Conservation (phyloP, 1,140 invertebrate species). For the Drosophila pseudoananassae region DNA sequence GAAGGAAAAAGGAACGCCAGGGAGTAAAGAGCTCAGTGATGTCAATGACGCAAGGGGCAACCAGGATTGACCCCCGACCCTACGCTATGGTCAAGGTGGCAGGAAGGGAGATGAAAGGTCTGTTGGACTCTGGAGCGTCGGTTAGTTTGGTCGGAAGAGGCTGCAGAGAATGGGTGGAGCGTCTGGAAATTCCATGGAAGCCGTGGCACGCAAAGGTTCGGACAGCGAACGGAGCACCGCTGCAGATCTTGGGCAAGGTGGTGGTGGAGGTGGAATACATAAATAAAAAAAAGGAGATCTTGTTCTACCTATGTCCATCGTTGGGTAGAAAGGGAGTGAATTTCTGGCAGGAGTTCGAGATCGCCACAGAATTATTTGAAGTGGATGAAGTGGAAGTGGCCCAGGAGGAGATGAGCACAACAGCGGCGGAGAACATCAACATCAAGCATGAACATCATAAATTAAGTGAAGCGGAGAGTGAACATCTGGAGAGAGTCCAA, state of each 20-base stretch:
- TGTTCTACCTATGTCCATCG: background rate
- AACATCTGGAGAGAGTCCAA: too few species aligned
- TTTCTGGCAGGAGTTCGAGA: too few species aligned
- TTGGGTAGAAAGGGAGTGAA: background rate
- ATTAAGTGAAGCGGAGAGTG: too few species aligned
- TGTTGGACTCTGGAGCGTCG: too few species aligned
- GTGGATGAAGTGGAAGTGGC: too few species aligned
- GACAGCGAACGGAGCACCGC: background rate
- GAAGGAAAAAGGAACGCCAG: too few species aligned
- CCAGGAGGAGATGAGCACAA: background rate
- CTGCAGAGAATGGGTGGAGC: background rate
- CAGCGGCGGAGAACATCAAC: background rate
- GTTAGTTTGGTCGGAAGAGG: background rate
- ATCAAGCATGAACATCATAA: too few species aligned
- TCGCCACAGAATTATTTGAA: too few species aligned
- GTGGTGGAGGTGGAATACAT: background rate
- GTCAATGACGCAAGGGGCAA: background rate
- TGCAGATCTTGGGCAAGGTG: background rate
- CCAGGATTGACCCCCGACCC: background rate
- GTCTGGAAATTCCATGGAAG: background rate
- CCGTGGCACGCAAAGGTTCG: background rate
- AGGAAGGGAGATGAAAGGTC: too few species aligned
- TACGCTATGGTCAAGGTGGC: background rate
- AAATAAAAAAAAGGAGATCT: background rate
- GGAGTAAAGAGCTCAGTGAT: background rate